These are phyloP conservation scores for Rhodophaea formosa DNA, from an alignment of 2,888 invertebrate species.

Conservation along the genomic window DNA sequence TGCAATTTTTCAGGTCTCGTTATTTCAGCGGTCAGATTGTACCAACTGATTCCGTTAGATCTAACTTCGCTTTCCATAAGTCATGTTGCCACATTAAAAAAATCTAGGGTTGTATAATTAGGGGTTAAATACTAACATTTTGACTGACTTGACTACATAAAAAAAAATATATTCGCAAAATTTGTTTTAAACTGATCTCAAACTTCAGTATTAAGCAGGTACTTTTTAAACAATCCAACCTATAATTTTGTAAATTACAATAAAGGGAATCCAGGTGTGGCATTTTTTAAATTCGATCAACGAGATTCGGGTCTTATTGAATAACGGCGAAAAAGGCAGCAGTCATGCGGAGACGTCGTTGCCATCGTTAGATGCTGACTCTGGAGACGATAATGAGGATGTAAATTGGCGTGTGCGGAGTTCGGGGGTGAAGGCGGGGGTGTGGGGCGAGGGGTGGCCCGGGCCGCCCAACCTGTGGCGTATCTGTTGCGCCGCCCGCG, in stretches of 20 bases:
- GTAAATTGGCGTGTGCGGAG: conserved; percentile 64
- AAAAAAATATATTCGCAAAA: too few relatives aligned
- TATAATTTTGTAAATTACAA: neutral
- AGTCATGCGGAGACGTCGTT: conserved; percentile 35
- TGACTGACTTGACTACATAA: too few relatives aligned
- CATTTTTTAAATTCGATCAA: conserved; percentile 9
- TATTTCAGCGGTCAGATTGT: too few relatives aligned
- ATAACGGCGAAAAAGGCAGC: conserved; percentile 28
- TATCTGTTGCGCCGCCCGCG: conserved; percentile 72
- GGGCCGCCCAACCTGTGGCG: conserved; percentile 78
- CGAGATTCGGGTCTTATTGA: conserved; percentile 24
- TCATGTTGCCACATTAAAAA: too few relatives aligned
- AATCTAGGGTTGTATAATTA: too few relatives aligned
- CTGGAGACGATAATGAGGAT: conserved; percentile 68
- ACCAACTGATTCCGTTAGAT: too few relatives aligned
- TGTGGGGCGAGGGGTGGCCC: conserved; percentile 52
- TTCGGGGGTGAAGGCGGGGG: conserved; percentile 34
- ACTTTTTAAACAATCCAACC: too few relatives aligned
- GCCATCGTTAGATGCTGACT: conserved; percentile 48
- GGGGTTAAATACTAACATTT: too few relatives aligned
- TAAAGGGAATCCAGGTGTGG: conserved; percentile 6
- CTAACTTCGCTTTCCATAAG: too few relatives aligned
- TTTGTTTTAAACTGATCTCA: too few relatives aligned
- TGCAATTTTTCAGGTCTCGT: too few relatives aligned
- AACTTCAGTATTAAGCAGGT: too few relatives aligned